Evolutionary conservation across 2,888 invertebrate genomes (phyloP), one percentile per base, ranked within the genome.

Genomic region (Parnassius orleans): DNA sequence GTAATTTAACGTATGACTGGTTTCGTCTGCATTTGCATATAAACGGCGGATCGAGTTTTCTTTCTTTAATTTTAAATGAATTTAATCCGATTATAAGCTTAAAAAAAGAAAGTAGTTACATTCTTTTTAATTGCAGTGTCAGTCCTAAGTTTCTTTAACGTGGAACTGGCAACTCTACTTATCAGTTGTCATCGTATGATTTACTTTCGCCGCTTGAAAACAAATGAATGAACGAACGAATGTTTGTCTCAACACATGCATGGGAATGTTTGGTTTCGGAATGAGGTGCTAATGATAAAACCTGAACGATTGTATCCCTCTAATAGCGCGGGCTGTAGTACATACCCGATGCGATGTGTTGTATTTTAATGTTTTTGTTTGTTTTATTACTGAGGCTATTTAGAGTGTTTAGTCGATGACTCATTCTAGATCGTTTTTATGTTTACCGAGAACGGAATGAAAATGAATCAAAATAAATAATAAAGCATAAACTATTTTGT

Each of bases 111-210:
- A 33, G 24, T 33, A 33, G n/a, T 3, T 24, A 5, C 33, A 12
- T 3, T 56, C 7, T 47, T 24, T 47, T 48, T 48, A 48, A 33
- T n/a, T 41, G 3, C 12, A n/a, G 0, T 48, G 48, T 41, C 47
- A 47, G 14, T 41, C 9, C 48, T 10, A 14, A 33, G 50, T 57
- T 47, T 14, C 10, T 48, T 47, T 24, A 9, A 48, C 48, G 10
- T 15, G n/a, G 19, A 41, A 57, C 42, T 57, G 61, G 12, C 57
- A 61, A 53, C 57, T 24, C 53, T 52, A 46, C 10, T 47, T 33
- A 53, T 57, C 48, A 53, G 42, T 53, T 53, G 43, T 53, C 24
- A 43, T n/a, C 9, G 12, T 24, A n/a, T 7, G 43, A 19, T 5
- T 61, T 57, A 53, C 47, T 57, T 61, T 61, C 42, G n/a, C 46